These are phyloP conservation scores for Trilocha varians DNA, from an alignment of 2,888 invertebrate species.

Conservation along the genomic window DNA sequence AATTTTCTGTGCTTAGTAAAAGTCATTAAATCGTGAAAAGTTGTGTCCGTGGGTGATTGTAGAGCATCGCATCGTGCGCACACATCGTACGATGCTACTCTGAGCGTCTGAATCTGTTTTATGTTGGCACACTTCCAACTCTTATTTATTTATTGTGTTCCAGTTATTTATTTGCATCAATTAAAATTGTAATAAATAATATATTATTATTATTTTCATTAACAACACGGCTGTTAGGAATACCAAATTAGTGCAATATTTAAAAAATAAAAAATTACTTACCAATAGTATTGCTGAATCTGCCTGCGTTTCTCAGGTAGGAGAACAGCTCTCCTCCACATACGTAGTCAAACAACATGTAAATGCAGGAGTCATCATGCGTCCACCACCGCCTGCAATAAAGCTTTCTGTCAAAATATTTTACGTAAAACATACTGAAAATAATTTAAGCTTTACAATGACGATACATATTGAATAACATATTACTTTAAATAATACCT, in stretches of 20 bases:
- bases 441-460: no score
- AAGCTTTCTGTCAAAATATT: no score
- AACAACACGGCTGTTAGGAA: no score
- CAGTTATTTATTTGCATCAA: constrained; percentile 46
- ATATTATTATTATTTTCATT: no score
- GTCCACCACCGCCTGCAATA: constrained; percentile 89
- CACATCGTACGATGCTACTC: constrained; percentile 14
- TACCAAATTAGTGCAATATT: background rate
- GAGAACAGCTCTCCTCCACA: constrained; percentile 98
- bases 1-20: background rate
- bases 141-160: constrained; percentile 44
- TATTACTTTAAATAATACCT: no score
- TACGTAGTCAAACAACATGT: constrained; percentile 98
- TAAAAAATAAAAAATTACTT: constrained; percentile 21
- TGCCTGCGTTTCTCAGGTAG: constrained; percentile 92
- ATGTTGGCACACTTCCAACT: constrained; percentile 37
- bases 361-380: constrained; percentile 91
- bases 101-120: constrained; percentile 15
- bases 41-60: constrained; percentile 23
- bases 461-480: no score
- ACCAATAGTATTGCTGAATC: constrained; percentile 89
- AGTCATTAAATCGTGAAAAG: constrained; percentile 18
- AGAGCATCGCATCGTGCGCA: constrained; percentile 27
- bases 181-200: constrained; percentile 9
- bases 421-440: no score